Evolutionary conservation across 2,113 vertebrate genomes (phyloP), one percentile per base, ranked within the genome.

Genomic region (Bos javanicus): DNA sequence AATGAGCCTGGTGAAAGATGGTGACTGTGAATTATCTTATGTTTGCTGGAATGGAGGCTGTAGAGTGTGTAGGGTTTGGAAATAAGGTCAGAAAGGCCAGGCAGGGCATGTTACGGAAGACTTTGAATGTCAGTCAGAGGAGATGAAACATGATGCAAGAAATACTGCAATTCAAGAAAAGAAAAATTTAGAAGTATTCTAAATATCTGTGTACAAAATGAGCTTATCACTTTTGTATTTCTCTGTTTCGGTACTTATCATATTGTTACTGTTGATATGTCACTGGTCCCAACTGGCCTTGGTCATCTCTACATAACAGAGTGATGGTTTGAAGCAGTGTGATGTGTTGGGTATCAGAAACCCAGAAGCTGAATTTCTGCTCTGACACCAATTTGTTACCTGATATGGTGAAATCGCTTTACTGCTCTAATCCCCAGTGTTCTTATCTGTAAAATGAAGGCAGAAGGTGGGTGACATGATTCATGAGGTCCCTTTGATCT

Each of bases 371-470:
- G 71, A 88, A 50, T 94, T 92, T 97, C 90, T 2, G 13, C 83
- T 88, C 14, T 85, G 80, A 62, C 78, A 78, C 28, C 48, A 62
- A 90, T 62, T 87, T 80, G 62, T 36, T 57, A 50, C 76, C 46
- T 67, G 76, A 39, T 83, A 46, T 48, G 81, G 76, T 78, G 28
- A 86, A 90, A 82, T 62, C 30, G 4, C 60, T 85, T 88, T 43
- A 7, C 36, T 10, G 15, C 46, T 54, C 56, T 91, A 39, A 48
- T 89, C 64, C n/a, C 28, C 57, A 56, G 19, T 81, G 48, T 54
- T 94, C 84, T 97, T 64, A 52, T 83, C 86, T 62, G 30, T 71
- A 84, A 78, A 78, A 86, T n/a, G 86, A 94, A 92, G 39, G 56
- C 36, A 60, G 78, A 60, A 57, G 57, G 10, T 89, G 48, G 50